These are phyloP conservation scores for Heptranchias perlo DNA, from an alignment of 2,113 vertebrate genomes.

Conservation along the genomic window DNA sequence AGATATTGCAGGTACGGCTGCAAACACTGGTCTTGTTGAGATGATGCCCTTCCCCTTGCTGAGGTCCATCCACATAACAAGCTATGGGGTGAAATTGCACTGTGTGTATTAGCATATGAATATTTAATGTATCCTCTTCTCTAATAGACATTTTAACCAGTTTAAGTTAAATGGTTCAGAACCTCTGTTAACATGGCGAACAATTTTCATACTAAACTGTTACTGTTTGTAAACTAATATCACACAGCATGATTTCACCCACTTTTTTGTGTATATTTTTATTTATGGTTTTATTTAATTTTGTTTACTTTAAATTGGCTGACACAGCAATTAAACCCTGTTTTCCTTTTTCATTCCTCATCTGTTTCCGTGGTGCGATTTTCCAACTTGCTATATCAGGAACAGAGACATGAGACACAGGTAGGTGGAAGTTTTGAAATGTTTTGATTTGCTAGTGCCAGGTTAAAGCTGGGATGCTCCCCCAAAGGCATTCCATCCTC, in stretches of 20 bases:
- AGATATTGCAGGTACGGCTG: neutral
- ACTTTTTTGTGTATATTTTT: neutral
- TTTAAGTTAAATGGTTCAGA: neutral
- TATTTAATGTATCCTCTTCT: neutral
- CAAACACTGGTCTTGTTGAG: neutral
- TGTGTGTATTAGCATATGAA: neutral
- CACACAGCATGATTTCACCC: neutral
- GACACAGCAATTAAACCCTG: conserved; percentile 42
- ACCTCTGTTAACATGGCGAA: neutral
- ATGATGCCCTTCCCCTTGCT: neutral
- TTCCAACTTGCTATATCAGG: conserved; percentile 58
- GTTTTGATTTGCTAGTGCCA: neutral
- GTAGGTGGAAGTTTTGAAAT: conserved; percentile 60
- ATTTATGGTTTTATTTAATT: neutral
- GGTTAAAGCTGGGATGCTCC: neutral
- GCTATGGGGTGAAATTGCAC: neutral
- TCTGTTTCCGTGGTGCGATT: conserved; percentile 43
- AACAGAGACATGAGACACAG: conserved; percentile 97
- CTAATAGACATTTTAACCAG: neutral
- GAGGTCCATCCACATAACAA: neutral
- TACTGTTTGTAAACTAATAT: neutral
- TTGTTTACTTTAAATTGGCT: neutral
- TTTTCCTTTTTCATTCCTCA: conserved; percentile 50
- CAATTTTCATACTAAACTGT: neutral
- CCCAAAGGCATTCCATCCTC: neutral